Evolutionary conservation across 2,888 invertebrate genomes (phyloP).

Genomic region (Germaria angustata): DNA sequence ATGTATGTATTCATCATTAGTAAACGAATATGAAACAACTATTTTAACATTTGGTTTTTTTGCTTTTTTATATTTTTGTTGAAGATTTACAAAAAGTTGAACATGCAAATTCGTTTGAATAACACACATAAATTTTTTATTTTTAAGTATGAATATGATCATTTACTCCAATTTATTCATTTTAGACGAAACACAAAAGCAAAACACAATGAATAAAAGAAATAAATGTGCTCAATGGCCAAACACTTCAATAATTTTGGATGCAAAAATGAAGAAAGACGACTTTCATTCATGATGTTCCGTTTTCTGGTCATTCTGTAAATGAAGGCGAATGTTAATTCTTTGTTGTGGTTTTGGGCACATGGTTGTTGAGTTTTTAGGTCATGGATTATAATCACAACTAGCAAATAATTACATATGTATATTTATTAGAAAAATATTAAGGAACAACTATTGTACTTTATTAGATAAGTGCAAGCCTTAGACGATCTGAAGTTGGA

Average conservation of each 20-base stretch:
- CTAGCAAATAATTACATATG: not conserved
- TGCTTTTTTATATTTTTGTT: not conserved
- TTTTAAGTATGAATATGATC: not conserved
- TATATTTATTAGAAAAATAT: not conserved
- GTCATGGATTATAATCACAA: conserved; percentile 38
- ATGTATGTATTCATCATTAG: not conserved
- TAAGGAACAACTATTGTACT: too few relatives aligned
- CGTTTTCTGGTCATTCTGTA: not conserved
- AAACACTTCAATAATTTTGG: conserved; percentile 25
- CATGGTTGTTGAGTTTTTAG: conserved; percentile 49
- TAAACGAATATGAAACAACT: not conserved
- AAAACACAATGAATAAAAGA: conserved; percentile 1
- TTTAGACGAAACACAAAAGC: not conserved
- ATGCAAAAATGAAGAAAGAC: conserved; percentile 28
- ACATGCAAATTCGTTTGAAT: too few relatives aligned
- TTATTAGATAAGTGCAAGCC: too few relatives aligned
- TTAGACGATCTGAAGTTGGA: too few relatives aligned
- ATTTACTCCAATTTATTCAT: not conserved
- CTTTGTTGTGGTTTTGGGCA: conserved; percentile 14
- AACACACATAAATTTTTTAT: not conserved
- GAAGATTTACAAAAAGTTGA: too few relatives aligned
- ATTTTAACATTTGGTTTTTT: not conserved
- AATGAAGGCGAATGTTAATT: not conserved
- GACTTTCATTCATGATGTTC: conserved; percentile 44
- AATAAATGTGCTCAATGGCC: not conserved